Base-by-base conservation (phyloP, 2,113 vertebrate species). In the Pteruthius melanotis region DNA sequence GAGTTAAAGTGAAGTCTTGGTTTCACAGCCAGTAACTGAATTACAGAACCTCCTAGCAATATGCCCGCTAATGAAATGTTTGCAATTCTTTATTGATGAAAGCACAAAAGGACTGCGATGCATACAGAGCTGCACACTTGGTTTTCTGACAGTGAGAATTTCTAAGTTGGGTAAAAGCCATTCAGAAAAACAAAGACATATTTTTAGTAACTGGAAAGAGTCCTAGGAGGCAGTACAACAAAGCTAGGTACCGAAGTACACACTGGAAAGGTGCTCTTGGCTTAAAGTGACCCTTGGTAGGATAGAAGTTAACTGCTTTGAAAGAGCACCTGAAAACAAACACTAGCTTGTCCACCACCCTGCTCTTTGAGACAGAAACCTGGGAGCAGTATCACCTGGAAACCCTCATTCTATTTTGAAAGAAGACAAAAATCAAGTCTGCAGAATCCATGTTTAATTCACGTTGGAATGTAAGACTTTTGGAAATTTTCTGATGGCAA, bases 1-100 rank as follows among this genome's bases (percentile, higher is more conserved):
- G 91, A 95, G 60, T 88, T 91, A 93, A 91, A 93, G 54, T 9
- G 17, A 87, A 68, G 44, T 90, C 87, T 85, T 63, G 70, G 74
- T 88, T 91, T 93, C 93, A 84, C 70, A 85, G 78, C 17, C 60
- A 87, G 78, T 37, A 72, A 93, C 66, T 15, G 53, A 84, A 56
- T 65, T 57, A 61, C 7, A 69, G 56, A 87, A 74, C n/a, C 66
- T 83, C 35, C 71, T 23, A 75, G 65, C 59, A 91, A 70, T 50
- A 72, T 4, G 17, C 35, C 54, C 77, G 37, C 47, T 57, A 65
- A 68, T 44, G 64, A 44, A 65, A 91, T 23, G 33, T 44, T 90
- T 80, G n/a, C 89, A 94, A 85, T 63, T 52, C 79, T 77, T 80
- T 80, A 53, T 17, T 47, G 59, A 74, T 59, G 74, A 76, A 93